Evolutionary conservation across 2,888 invertebrate genomes (phyloP).

Genomic region (Drosophila ochracea): DNA sequence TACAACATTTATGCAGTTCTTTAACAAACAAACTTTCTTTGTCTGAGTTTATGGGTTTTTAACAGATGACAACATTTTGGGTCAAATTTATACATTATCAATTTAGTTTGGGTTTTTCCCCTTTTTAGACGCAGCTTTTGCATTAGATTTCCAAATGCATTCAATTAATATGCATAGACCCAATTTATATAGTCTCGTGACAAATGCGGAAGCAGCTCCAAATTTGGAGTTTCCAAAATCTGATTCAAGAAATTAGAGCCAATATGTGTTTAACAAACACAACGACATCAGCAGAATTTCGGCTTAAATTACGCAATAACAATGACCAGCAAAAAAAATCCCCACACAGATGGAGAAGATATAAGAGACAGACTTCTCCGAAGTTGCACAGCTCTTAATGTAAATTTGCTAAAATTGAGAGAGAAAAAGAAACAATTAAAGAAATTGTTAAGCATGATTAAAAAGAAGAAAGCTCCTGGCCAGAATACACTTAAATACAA

Average conservation of each 20-base stretch:
- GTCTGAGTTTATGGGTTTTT: not conserved
- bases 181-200: slow-evolving; percentile 25
- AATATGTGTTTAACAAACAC: slow-evolving; percentile 15
- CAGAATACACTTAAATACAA: slow-evolving; percentile 52
- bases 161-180: slow-evolving; percentile 32
- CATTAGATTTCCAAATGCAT: slow-evolving; percentile 34
- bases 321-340: slow-evolving; percentile 17
- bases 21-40: slow-evolving; percentile 20
- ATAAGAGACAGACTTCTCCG: slow-evolving; percentile 44
- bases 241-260: slow-evolving; percentile 19
- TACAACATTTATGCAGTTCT: not conserved
- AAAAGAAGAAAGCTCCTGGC: slow-evolving; percentile 49
- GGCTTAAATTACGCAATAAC: slow-evolving; percentile 52
- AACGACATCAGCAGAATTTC: slow-evolving; percentile 16
- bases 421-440: slow-evolving; percentile 4
- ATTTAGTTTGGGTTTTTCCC: slow-evolving; percentile 2
- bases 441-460: slow-evolving; percentile 44
- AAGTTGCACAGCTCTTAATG: slow-evolving; percentile 41
- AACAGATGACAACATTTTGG: slow-evolving; percentile 1
- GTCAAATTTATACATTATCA: not conserved
- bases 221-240: not conserved
- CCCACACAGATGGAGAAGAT: not conserved
- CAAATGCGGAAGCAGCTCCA: slow-evolving; percentile 32
- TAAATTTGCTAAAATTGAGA: slow-evolving; percentile 24
- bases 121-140: slow-evolving; percentile 19